Evolutionary conservation across 2,113 vertebrate genomes (phyloP), one percentile per base, ranked within the genome.

Genomic region (Paradisaea rubra): DNA sequence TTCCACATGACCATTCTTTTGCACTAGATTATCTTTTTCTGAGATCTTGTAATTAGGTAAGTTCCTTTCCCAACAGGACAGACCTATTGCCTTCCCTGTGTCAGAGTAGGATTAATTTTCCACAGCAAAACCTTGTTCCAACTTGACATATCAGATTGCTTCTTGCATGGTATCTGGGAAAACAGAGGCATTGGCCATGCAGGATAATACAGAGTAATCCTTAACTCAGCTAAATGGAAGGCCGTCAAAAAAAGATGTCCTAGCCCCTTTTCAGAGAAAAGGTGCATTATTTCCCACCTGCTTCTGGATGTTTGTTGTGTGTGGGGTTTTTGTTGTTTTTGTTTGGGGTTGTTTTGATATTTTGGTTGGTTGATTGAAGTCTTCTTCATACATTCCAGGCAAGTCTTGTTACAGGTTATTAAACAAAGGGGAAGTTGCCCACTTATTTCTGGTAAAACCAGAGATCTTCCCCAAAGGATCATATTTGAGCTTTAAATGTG

Each of bases 321-420:
- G 18, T 15, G 25, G 6, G 4, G 0, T 1, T 53, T 54, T 35
- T 39, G 12, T 24, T 47, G 1, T 7, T 80, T 42, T 35, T 74
- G 7, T 65, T 52, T 23, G 30, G 25, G 6, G 11, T 2, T 27
- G 28, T 39, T 69, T 37, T 70, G 2, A 5, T 65, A 7, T 50
- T 88, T 80, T 57, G 10, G 12, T 81, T 81, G 19, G 10, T 81
- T 81, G 27, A 31, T 15, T 33, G 37, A 63, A 81, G 15, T 76
- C 37, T 33, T 73, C 37, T 61, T 56, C n/a, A 37, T 39, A 28
- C 17, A 18, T 71, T 79, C 39, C 53, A 56, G 35, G 9, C 5
- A 50, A 64, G 23, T 28, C 33, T 64, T 80, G 6, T 60, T 78
- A 42, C 9, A 37, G 10, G 2, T 68, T 77, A 39, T 39, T 66